Conservation (phyloP, 2,113 vertebrate species). For the Salvelinus sp. region DNA sequence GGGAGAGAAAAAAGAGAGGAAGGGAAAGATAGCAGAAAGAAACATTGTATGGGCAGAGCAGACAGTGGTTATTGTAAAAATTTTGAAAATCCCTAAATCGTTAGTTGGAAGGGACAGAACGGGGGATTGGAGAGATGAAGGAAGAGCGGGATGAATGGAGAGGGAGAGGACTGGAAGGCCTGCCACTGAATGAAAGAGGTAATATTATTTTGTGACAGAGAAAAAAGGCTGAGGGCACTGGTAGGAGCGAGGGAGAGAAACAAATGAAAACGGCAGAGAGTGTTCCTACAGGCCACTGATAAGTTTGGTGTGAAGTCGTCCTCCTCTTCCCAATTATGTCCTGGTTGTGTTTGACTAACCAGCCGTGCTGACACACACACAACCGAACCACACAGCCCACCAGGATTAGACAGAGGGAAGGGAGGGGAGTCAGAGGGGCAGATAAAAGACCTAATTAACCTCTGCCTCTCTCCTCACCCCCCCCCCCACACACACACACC, state of each 20-base stretch:
- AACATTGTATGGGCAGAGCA: constrained; percentile 5
- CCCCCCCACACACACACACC: constrained; percentile 3
- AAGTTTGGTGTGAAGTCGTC: constrained; percentile 54
- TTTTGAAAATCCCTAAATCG: constrained; percentile 14
- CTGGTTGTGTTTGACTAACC: constrained; percentile 63
- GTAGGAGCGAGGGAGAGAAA: constrained; percentile 18
- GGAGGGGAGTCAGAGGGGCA: constrained; percentile 41
- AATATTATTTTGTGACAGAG: constrained; percentile 26
- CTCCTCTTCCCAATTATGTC: constrained; percentile 68
- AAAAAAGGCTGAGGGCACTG: constrained; percentile 23
- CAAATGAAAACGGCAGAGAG: constrained; percentile 25
- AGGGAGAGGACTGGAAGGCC: constrained; percentile 3
- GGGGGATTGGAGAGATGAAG: background rate
- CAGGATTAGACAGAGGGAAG: constrained; percentile 64
- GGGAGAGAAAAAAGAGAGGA: background rate
- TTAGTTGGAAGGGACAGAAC: background rate
- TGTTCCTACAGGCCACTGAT: constrained; percentile 56
- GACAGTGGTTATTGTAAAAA: constrained; percentile 19
- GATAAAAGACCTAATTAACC: constrained; percentile 78
- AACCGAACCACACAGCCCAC: constrained; percentile 42
- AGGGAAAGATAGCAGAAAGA: background rate
- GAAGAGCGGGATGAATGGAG: constrained; percentile 22
- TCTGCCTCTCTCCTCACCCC: constrained; percentile 49
- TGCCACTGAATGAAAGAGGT: constrained; percentile 25
- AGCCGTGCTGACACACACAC: constrained; percentile 57